These are phyloP conservation scores for Heterodera schachtii DNA, from an alignment of 1,140 invertebrate genomes.

Conservation along the genomic window DNA sequence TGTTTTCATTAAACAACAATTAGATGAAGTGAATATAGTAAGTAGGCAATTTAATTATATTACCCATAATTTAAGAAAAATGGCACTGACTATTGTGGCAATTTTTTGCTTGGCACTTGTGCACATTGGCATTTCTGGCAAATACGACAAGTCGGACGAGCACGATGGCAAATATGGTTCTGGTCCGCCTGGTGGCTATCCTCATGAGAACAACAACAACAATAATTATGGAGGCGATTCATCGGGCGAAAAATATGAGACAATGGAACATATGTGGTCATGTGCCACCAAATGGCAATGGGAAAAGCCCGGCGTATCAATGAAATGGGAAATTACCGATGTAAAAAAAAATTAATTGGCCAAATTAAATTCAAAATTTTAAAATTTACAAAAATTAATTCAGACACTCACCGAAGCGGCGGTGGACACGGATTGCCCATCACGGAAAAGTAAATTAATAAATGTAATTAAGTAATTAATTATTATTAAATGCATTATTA, in stretches of 20 bases:
- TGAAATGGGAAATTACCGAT: background rate
- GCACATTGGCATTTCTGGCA: background rate
- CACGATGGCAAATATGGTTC: no score
- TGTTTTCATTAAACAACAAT: no score
- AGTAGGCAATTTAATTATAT: no score
- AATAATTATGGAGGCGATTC: no score
- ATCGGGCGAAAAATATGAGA: no score
- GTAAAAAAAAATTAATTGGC: no score
- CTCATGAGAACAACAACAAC: no score
- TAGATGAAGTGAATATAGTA: no score
- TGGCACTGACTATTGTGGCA: background rate
- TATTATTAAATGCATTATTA: background rate
- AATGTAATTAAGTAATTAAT: no score
- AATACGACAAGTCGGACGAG: background rate
- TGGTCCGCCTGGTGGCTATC: no score
- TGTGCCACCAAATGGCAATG: background rate
- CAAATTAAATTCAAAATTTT: background rate
- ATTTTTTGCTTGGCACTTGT: background rate
- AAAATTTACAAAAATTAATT: background rate
- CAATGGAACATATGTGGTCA: background rate
- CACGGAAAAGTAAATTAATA: background rate
- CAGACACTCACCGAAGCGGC: background rate
- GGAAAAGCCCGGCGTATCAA: background rate
- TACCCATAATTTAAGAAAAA: background rate
- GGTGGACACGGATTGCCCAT: background rate